Percentiles rank a stretch among this genome's conserved stretches.
phyloP scores from a whole-genome alignment of 1,140 invertebrate species.

The Scaptodrosophila lebanonensis region DNA sequence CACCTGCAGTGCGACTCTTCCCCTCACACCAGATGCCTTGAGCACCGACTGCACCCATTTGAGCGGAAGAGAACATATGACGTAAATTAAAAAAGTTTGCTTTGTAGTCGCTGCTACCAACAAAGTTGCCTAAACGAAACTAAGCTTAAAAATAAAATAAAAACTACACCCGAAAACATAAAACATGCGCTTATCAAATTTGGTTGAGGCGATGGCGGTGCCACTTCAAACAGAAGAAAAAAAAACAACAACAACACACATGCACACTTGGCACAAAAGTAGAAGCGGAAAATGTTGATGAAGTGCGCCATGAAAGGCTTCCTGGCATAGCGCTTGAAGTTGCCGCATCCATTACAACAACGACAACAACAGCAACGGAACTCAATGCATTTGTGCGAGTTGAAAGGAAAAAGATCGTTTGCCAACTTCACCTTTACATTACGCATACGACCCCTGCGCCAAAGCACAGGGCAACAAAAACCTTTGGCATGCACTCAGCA shows the following conservation, averaged over 20 bases:
- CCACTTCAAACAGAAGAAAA: not conserved
- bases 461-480: conserved; percentile 2
- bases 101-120: too few species aligned
- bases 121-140: too few species aligned
- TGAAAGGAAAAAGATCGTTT: not conserved
- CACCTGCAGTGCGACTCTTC: not conserved
- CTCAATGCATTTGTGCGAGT: conserved; percentile 51
- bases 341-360: too few species aligned
- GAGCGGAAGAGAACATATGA: too few species aligned
- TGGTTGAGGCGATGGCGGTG: too few species aligned
- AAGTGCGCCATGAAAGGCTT: conserved; percentile 72
- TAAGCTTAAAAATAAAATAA: too few species aligned
- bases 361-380: too few species aligned
- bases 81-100: conserved; percentile 53
- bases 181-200: conserved; percentile 61
- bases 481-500: conserved; percentile 20
- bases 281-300: conserved; percentile 54
- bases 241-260: not conserved
- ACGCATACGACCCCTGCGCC: conserved; percentile 48
- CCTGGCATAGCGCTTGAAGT: too few species aligned
- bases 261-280: conserved; percentile 3
- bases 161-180: too few species aligned
- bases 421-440: conserved; percentile 33
- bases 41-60: too few species aligned
- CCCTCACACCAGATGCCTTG: too few species aligned